Conservation (phyloP, 2,888 invertebrate species). For the Microplitis deprimator region DNA sequence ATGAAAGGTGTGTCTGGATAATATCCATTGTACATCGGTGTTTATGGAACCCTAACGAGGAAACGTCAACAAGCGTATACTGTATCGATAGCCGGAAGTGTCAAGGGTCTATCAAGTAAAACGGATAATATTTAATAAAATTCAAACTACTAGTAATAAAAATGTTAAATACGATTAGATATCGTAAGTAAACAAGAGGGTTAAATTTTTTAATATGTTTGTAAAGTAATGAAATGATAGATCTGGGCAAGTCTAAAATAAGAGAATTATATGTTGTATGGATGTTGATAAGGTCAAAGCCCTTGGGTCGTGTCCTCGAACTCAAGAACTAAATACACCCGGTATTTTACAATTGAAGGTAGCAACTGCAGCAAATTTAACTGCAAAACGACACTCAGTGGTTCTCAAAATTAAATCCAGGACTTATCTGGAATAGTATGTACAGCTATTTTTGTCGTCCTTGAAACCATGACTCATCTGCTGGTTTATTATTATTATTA, state of each 20-base stretch:
- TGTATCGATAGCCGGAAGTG: conserved; percentile 20
- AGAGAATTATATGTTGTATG: conserved; percentile 14
- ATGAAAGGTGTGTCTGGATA: conserved; percentile 20
- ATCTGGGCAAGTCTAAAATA: neutral
- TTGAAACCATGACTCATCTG: neutral
- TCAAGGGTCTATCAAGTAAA: conserved; percentile 22
- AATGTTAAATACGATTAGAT: neutral
- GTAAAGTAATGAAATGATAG: neutral
- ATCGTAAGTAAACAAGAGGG: neutral
- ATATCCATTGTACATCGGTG: conserved; percentile 12
- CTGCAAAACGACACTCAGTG: conserved; percentile 54
- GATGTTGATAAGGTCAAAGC: conserved; percentile 61
- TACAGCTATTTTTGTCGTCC: conserved; percentile 3
- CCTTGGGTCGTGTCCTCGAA: conserved; percentile 58
- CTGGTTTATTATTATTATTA: neutral
- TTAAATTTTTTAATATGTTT: neutral
- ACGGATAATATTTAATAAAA: neutral
- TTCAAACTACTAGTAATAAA: too few species aligned
- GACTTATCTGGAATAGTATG: conserved; percentile 13
- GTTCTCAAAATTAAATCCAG: conserved; percentile 51
- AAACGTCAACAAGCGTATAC: neutral
- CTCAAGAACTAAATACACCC: conserved; percentile 43
- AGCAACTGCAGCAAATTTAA: conserved; percentile 56
- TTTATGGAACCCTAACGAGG: conserved; percentile 22
- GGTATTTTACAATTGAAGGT: conserved; percentile 53